A percentile compares a stretch with the other conserved stretches of the same genome.
phyloP scores from a whole-genome alignment of 2,113 vertebrate genomes.

The Rhinolophus ferrumequinum region DNA sequence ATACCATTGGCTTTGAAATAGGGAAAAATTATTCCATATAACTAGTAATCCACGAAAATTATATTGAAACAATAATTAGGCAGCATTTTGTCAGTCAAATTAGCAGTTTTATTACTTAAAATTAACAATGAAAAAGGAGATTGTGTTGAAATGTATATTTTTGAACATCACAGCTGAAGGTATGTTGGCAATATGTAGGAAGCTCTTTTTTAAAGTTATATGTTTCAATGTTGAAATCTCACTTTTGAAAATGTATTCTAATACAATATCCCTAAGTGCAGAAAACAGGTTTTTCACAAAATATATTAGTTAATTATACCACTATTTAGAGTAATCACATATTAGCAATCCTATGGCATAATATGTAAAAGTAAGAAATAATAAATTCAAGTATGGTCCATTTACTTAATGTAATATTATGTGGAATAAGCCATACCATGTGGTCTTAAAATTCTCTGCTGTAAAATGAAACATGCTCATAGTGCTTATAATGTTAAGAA shows the following conservation, averaged over 20 bases:
- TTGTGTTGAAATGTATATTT: not conserved
- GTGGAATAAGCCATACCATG: not conserved
- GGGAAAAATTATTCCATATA: not conserved
- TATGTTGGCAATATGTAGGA: not conserved
- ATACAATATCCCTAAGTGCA: not conserved
- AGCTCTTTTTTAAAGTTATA: not conserved
- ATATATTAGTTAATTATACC: not conserved
- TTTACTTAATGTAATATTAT: not conserved
- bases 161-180: not conserved
- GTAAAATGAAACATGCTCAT: not conserved
- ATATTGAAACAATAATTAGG: not conserved
- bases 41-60: not conserved
- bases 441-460: not conserved
- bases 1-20: not conserved
- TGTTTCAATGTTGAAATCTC: not conserved
- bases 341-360: not conserved
- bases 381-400: not conserved
- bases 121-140: not conserved
- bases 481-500: not conserved
- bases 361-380: not conserved
- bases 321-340: not conserved
- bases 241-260: not conserved
- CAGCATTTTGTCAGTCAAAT: not conserved
- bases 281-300: not conserved
- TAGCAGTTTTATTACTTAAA: not conserved